Percentiles rank a stretch among this genome's conserved stretches.
Evolutionary conservation across 1,140 invertebrate species (phyloP).

Genomic region (Leptinotarsa texana): DNA sequence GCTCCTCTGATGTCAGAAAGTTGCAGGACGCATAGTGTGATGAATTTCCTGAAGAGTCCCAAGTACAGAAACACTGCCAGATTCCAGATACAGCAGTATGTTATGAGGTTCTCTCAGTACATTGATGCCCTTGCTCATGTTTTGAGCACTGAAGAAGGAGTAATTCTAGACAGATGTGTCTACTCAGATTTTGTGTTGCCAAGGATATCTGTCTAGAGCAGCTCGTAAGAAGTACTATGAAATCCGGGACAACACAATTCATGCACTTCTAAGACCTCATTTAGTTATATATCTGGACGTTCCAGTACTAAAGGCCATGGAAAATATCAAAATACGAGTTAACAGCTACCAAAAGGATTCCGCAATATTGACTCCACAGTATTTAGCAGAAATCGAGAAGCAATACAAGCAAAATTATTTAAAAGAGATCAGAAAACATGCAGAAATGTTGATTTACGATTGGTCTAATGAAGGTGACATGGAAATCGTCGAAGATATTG

Average conservation of each 20-base stretch:
- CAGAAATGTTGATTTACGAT: constrained; percentile 83
- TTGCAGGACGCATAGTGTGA: constrained; percentile 71
- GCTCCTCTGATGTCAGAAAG: constrained; percentile 69
- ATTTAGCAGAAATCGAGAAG: constrained; percentile 72
- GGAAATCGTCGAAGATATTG: constrained; percentile 86
- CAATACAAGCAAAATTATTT: constrained; percentile 80
- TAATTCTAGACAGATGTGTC: constrained; percentile 81
- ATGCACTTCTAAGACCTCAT: constrained; percentile 78
- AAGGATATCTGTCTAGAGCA: constrained; percentile 66
- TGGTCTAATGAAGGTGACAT: constrained; percentile 80
- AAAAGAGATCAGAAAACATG: constrained; percentile 67
- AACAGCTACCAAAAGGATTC: constrained; percentile 69
- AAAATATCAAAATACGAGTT: constrained; percentile 68
- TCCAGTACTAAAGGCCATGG: constrained; percentile 66
- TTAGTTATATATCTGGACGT: constrained; percentile 87
- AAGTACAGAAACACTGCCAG: constrained; percentile 62
- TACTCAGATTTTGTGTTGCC: constrained; percentile 79
- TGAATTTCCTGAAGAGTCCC: constrained; percentile 75
- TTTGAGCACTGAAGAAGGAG: constrained; percentile 88
- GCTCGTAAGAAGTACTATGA: constrained; percentile 69
- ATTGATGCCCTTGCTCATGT: constrained; percentile 83
- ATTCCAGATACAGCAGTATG: constrained; percentile 75
- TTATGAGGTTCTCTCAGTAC: constrained; percentile 68
- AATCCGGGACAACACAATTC: constrained; percentile 63
- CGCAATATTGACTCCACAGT: constrained; percentile 68